Evolutionary conservation across 2,888 invertebrate species (phyloP).

Genomic region (Zygothrica quintamaculata): DNA sequence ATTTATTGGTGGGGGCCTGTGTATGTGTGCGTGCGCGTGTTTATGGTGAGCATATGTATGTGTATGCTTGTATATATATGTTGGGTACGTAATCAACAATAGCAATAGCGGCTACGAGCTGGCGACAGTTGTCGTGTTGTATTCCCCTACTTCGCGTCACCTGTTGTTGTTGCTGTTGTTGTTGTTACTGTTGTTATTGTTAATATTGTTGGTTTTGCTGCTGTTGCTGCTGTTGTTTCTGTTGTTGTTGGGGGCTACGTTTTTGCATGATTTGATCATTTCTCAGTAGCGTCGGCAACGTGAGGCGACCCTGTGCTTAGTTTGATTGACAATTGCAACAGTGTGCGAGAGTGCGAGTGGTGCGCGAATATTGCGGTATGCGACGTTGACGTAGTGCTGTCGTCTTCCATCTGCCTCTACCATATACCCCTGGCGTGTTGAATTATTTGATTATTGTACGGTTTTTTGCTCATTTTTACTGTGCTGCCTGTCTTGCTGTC

Average conservation of each 20-base stretch:
- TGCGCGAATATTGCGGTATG: constrained; percentile 73
- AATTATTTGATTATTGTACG: constrained; percentile 73
- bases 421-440: constrained; percentile 38
- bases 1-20: constrained; percentile 44
- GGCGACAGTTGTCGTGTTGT: constrained; percentile 57
- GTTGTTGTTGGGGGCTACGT: constrained; percentile 57
- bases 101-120: constrained; percentile 55
- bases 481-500: constrained; percentile 24
- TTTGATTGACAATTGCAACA: constrained; percentile 69
- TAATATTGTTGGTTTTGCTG: constrained; percentile 55
- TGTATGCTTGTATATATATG: constrained; percentile 19
- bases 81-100: constrained; percentile 74
- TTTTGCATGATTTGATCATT: constrained; percentile 73
- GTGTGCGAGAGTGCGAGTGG: constrained; percentile 60
- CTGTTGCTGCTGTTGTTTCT: constrained; percentile 16
- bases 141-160: constrained; percentile 57
- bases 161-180: constrained; percentile 48
- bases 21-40: constrained; percentile 64
- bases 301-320: constrained; percentile 65
- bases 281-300: constrained; percentile 46
- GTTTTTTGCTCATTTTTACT: constrained; percentile 54
- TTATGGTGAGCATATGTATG: constrained; percentile 42
- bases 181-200: constrained; percentile 13
- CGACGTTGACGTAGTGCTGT: constrained; percentile 52
- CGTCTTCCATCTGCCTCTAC: constrained; percentile 21